phyloP scores from a whole-genome alignment of 2,888 invertebrate genomes.

The Caenorhabditis drosophilae region DNA sequence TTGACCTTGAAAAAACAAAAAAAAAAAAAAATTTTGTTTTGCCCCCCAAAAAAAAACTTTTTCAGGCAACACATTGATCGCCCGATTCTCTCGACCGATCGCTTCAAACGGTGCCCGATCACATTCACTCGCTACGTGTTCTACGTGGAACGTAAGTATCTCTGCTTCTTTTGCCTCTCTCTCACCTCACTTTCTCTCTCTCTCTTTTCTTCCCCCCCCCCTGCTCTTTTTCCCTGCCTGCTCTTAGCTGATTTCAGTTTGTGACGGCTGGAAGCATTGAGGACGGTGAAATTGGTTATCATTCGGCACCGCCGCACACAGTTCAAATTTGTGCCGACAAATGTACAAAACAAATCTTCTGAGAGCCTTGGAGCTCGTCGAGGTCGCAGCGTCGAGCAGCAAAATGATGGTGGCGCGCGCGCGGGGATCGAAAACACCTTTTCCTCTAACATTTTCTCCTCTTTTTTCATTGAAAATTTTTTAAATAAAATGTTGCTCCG shows the following conservation, averaged over 20 bases:
- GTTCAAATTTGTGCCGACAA: slow-evolving; percentile 42
- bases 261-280: slow-evolving; percentile 38
- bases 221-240: background rate
- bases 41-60: too few relatives aligned
- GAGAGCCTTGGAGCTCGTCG: too few relatives aligned
- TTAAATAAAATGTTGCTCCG: background rate
- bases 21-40: slow-evolving; percentile 2
- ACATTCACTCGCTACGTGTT: slow-evolving; percentile 33
- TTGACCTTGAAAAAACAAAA: background rate
- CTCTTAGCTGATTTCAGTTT: slow-evolving; percentile 32
- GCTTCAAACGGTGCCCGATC: slow-evolving; percentile 30
- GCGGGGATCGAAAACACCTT: too few relatives aligned
- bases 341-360: slow-evolving; percentile 40
- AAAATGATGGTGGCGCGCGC: too few relatives aligned
- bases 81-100: slow-evolving; percentile 40
- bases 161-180: background rate
- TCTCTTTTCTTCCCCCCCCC: background rate
- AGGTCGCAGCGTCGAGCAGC: too few relatives aligned
- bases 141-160: slow-evolving; percentile 48
- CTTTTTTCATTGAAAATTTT: slow-evolving; percentile 2
- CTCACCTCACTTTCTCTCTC: background rate
- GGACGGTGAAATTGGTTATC: slow-evolving; percentile 45
- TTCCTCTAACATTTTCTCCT: slow-evolving; percentile 12
- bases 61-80: slow-evolving; percentile 43
- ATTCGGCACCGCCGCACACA: slow-evolving; percentile 29